phyloP scores from a whole-genome alignment of 1,140 invertebrate genomes.

The Dolichoris vasculosae region DNA sequence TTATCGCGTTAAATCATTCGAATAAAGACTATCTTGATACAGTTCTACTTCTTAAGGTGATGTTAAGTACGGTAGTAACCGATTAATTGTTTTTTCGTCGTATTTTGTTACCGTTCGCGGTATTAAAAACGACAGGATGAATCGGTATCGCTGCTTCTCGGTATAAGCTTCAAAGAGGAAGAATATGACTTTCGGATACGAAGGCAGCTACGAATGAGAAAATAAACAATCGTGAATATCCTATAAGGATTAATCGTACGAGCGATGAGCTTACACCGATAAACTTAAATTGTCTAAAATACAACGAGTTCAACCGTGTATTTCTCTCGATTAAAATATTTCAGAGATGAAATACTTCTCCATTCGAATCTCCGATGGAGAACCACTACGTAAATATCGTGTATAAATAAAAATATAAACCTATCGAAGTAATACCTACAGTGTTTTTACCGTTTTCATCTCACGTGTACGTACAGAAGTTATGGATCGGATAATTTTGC shows the following conservation, averaged over 20 bases:
- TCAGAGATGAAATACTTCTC: background rate
- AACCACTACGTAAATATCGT: background rate
- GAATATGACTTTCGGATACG: too few relatives aligned
- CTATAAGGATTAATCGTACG: background rate
- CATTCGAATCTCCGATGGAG: background rate
- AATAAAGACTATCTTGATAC: too few relatives aligned
- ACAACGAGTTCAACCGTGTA: background rate
- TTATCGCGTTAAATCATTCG: too few relatives aligned
- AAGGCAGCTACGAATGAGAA: background rate
- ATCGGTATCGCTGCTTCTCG: background rate
- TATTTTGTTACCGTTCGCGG: too few relatives aligned
- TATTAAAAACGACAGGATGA: background rate
- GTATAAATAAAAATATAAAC: background rate
- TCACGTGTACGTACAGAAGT: background rate
- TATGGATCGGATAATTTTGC: background rate
- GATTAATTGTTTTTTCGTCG: too few relatives aligned
- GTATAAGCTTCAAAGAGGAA: too few relatives aligned
- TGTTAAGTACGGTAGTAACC: too few relatives aligned
- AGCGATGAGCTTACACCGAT: background rate
- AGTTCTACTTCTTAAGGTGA: too few relatives aligned
- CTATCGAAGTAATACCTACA: background rate
- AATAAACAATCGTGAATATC: background rate
- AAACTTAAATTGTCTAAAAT: background rate
- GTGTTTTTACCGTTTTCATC: background rate
- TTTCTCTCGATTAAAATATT: background rate